A percentile compares a stretch with the other conserved stretches of the same genome.
phyloP scores from a whole-genome alignment of 1,140 invertebrate genomes.

The Calliphora vicina region DNA sequence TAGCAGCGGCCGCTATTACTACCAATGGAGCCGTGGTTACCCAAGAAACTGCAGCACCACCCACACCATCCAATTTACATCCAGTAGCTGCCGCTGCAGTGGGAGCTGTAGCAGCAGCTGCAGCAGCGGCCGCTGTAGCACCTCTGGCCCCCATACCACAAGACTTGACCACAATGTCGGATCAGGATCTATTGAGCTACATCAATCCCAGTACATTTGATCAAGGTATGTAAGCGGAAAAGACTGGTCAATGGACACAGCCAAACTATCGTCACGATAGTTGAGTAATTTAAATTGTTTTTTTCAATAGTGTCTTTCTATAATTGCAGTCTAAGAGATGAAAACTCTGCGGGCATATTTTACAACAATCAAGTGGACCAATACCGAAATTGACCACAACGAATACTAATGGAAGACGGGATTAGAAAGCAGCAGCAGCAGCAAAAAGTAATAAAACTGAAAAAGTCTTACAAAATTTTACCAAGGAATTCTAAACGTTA shows the following conservation, averaged over 20 bases:
- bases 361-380: not conserved
- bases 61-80: slow-evolving; percentile 5
- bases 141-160: slow-evolving; percentile 68
- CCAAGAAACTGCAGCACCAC: slow-evolving; percentile 50
- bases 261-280: not conserved
- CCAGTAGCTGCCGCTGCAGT: slow-evolving; percentile 52
- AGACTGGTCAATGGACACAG: too few relatives aligned
- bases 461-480: not conserved
- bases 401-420: too few relatives aligned
- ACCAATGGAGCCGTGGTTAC: slow-evolving; percentile 60
- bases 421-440: too few relatives aligned
- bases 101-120: slow-evolving; percentile 28
- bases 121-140: slow-evolving; percentile 53
- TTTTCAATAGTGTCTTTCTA: not conserved
- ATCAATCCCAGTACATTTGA: slow-evolving; percentile 88
- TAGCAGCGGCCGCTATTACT: slow-evolving; percentile 58
- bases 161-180: slow-evolving; percentile 81
- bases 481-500: too few relatives aligned
- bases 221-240: slow-evolving; percentile 68
- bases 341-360: not conserved
- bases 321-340: slow-evolving; percentile 10
- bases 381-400: not conserved
- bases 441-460: not conserved
- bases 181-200: slow-evolving; percentile 83
- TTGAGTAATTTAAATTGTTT: not conserved